Conservation (phyloP, 23 tunicate genomes). For the Trididemnum nubilum region DNA sequence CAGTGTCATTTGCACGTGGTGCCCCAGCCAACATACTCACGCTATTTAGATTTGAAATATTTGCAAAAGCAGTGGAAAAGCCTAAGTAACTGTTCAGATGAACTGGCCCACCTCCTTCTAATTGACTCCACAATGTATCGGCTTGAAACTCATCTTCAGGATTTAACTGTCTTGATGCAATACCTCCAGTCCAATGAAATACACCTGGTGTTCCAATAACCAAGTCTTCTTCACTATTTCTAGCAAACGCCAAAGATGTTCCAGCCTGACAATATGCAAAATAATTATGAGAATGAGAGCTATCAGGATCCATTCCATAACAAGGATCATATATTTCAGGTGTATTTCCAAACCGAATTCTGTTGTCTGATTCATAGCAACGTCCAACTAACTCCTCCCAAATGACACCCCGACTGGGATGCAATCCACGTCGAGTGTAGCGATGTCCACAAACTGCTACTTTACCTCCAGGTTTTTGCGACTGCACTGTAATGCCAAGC, state of each 20-base stretch:
- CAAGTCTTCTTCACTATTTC: conserved; percentile 37
- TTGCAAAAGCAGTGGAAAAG: conserved; percentile 50
- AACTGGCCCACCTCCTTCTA: background rate
- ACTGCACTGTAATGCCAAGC: conserved; percentile 78
- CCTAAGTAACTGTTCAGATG: conserved; percentile 55
- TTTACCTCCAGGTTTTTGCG: conserved; percentile 79
- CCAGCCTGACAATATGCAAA: conserved; percentile 92
- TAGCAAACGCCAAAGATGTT: conserved; percentile 63
- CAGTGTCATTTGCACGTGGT: conserved; percentile 78
- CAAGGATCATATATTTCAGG: background rate
- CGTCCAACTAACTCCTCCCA: conserved; percentile 66
- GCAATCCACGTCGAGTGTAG: conserved; percentile 53
- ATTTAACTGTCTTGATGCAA: conserved; percentile 21
- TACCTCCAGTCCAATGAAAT: conserved; percentile 46
- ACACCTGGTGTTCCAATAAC: conserved; percentile 82
- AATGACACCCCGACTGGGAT: conserved; percentile 16
- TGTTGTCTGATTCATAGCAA: conserved; percentile 49
- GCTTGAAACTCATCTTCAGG: conserved; percentile 10
- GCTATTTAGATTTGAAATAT: background rate
- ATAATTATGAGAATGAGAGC: conserved; percentile 40
- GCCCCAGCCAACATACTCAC: conserved; percentile 68
- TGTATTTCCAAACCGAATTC: background rate
- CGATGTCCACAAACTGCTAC: conserved; percentile 87
- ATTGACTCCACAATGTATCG: conserved; percentile 23
- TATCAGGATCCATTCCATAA: conserved; percentile 26